Evolutionary conservation across 2,888 invertebrate genomes (phyloP).

Genomic region (Andricus quercusramuli): DNA sequence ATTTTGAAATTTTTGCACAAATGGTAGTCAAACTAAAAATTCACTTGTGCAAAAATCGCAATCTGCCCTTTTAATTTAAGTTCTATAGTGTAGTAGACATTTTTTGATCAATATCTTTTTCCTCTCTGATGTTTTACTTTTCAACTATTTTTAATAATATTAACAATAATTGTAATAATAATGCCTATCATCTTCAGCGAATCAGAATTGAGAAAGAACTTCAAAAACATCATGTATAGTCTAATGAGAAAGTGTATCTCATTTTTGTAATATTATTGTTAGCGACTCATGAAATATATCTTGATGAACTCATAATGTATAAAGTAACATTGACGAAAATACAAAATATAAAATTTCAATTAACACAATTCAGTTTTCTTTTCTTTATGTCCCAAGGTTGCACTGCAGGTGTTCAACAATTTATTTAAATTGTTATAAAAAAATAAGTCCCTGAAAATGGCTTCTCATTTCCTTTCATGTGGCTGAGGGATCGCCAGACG

Average conservation of each 20-base stretch:
- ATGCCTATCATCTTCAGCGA: neutral
- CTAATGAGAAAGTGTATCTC: neutral
- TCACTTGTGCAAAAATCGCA: neutral
- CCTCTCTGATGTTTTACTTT: neutral
- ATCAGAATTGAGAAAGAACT: neutral
- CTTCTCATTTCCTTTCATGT: too few species aligned
- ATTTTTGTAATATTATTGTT: constrained; percentile 13
- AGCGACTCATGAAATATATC: neutral
- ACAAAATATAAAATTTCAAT: neutral
- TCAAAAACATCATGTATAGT: neutral
- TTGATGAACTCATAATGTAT: neutral
- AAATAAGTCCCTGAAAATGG: too few species aligned
- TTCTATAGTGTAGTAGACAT: neutral
- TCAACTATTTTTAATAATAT: neutral
- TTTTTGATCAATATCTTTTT: neutral
- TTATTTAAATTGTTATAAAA: too few species aligned
- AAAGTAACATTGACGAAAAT: constrained; percentile 1
- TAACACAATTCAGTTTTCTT: neutral
- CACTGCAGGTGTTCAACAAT: too few species aligned
- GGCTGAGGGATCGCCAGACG: too few species aligned
- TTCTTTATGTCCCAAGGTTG: neutral
- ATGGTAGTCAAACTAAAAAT: neutral
- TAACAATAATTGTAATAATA: neutral
- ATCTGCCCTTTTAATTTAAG: neutral
- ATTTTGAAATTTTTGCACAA: neutral